These are phyloP conservation scores for Apeltes quadracus DNA, from an alignment of 2,113 vertebrate species.

Conservation along the genomic window DNA sequence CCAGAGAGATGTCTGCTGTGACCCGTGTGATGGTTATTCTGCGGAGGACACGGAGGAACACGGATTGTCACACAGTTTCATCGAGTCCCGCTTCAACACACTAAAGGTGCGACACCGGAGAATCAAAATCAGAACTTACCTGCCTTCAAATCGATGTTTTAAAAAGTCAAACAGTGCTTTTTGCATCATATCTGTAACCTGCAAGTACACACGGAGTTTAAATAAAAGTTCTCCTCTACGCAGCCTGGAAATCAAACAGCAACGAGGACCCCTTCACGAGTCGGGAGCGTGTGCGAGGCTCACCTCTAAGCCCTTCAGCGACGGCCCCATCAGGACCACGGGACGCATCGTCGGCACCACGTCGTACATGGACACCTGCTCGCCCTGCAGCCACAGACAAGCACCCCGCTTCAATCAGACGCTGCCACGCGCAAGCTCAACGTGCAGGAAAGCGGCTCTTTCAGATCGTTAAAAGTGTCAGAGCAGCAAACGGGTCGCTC, in stretches of 20 bases:
- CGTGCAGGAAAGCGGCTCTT: neutral
- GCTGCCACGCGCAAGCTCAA: neutral
- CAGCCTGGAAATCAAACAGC: neutral
- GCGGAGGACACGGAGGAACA: conserved; percentile 30
- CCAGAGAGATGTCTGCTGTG: conserved; percentile 97
- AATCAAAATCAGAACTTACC: conserved; percentile 84
- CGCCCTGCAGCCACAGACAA: conserved; percentile 82
- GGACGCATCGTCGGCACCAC: conserved; percentile 99
- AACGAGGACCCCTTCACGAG: neutral
- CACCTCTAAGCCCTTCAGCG: conserved; percentile 98
- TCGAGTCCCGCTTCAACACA: neutral
- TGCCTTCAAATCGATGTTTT: conserved; percentile 99
- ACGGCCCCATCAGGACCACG: conserved; percentile 97
- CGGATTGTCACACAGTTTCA: conserved; percentile 10
- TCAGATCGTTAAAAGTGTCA: neutral
- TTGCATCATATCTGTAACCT: conserved; percentile 99
- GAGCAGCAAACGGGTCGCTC: conserved; percentile 75
- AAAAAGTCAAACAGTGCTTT: conserved; percentile 99
- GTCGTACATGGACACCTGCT: conserved; percentile 95
- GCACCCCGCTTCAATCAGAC: neutral
- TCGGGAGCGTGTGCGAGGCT: conserved; percentile 18
- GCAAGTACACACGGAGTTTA: conserved; percentile 53
- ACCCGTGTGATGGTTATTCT: conserved; percentile 98
- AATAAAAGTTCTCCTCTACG: neutral
- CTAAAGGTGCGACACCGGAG: neutral